Evolutionary conservation across 2,888 invertebrate species (phyloP).

Genomic region (Belgica antarctica): DNA sequence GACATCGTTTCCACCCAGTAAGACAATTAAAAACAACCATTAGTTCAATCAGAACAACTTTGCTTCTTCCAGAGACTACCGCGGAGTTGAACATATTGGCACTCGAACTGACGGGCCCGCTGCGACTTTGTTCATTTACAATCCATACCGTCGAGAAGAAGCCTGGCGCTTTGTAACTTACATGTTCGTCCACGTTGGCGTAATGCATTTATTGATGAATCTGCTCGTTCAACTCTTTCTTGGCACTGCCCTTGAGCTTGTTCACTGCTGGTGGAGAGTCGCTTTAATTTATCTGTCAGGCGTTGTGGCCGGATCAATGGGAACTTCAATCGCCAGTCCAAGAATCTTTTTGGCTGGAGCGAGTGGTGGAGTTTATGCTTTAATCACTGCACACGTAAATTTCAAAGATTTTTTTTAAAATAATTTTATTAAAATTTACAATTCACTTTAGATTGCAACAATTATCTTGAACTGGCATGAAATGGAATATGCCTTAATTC

Average conservation of each 20-base stretch:
- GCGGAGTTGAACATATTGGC: constrained; percentile 50
- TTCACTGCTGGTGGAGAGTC: constrained; percentile 63
- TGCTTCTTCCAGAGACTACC: constrained; percentile 52
- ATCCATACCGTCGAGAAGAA: constrained; percentile 80
- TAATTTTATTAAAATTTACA: constrained; percentile 15
- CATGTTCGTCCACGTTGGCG: constrained; percentile 94
- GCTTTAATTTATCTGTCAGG: constrained; percentile 78
- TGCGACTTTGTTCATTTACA: constrained; percentile 80
- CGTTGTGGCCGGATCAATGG: constrained; percentile 79
- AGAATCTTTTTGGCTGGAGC: constrained; percentile 84
- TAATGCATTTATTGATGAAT: constrained; percentile 37
- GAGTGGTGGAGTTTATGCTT: constrained; percentile 91
- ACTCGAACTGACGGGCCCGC: constrained; percentile 68
- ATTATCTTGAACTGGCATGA: constrained; percentile 86
- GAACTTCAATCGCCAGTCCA: constrained; percentile 78
- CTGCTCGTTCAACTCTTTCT: constrained; percentile 77
- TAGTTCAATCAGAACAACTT: too few relatives aligned
- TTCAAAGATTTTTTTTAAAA: constrained; percentile 36
- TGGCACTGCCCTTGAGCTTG: constrained; percentile 93
- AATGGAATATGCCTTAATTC: constrained; percentile 90
- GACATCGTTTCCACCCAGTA: constrained; percentile 54
- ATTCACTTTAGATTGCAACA: constrained; percentile 39
- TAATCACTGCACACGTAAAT: constrained; percentile 79
- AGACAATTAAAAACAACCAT: constrained; percentile 48
- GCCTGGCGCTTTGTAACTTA: constrained; percentile 93